phyloP scores from a whole-genome alignment of 1,140 invertebrate genomes.

The Hycleus phaleratus region DNA sequence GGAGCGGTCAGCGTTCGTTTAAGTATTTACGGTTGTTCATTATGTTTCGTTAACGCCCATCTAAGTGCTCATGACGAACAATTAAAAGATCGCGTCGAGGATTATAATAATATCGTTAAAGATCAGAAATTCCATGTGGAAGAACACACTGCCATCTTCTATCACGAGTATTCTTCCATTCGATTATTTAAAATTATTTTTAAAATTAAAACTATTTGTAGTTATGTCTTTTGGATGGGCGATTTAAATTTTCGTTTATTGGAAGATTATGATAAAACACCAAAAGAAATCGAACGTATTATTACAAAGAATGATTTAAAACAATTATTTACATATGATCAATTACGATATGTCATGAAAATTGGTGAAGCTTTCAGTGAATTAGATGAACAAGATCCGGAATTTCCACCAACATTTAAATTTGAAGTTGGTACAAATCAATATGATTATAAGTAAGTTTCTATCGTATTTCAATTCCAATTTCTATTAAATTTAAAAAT shows the following conservation, averaged over 20 bases:
- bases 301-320: conserved; percentile 59
- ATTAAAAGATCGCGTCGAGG: conserved; percentile 68
- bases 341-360: conserved; percentile 60
- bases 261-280: conserved; percentile 48
- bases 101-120: conserved; percentile 77
- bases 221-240: conserved; percentile 92
- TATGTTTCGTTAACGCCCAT: conserved; percentile 85
- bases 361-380: conserved; percentile 72
- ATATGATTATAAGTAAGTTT: conserved; percentile 71
- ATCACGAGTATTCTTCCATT: conserved; percentile 68
- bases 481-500: too few relatives aligned
- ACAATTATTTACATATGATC: conserved; percentile 62
- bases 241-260: conserved; percentile 87
- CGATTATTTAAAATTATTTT: background rate
- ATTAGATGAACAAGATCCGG: conserved; percentile 61
- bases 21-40: conserved; percentile 74
- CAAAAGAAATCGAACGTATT: conserved; percentile 58
- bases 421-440: conserved; percentile 62
- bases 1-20: conserved; percentile 83
- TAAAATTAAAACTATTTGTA: conserved; percentile 41
- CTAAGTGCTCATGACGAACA: conserved; percentile 80
- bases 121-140: conserved; percentile 61
- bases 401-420: conserved; percentile 87
- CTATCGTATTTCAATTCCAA: too few relatives aligned
- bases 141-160: conserved; percentile 75